phyloP scores from a whole-genome alignment of 2,113 vertebrate genomes.

The Mormyrus lacerda region DNA sequence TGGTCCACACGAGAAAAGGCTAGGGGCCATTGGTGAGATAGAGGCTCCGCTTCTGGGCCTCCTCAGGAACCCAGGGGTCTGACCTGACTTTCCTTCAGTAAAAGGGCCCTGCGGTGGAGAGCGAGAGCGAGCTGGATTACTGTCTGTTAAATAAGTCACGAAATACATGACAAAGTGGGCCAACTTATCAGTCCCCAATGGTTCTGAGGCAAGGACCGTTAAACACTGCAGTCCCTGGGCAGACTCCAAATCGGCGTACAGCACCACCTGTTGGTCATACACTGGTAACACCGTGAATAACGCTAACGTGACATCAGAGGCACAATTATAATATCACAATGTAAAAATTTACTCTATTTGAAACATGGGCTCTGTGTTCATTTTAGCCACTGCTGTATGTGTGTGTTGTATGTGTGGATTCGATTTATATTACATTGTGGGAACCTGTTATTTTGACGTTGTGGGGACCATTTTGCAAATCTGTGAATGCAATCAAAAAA shows the following conservation, averaged over 20 bases:
- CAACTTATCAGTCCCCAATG: neutral
- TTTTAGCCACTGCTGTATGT: neutral
- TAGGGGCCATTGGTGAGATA: too few species aligned
- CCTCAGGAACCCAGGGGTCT: neutral
- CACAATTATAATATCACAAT: neutral
- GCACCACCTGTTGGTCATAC: slow-evolving; percentile 23
- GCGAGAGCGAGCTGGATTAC: neutral
- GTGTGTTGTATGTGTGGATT: neutral
- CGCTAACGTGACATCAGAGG: neutral
- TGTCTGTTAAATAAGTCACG: neutral
- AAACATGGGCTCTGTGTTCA: neutral
- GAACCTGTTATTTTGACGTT: too few species aligned
- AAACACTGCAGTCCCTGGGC: neutral
- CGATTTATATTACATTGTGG: too few species aligned
- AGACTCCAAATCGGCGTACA: slow-evolving; percentile 24
- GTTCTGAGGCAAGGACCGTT: neutral
- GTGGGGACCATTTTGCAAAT: too few species aligned
- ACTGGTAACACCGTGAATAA: neutral
- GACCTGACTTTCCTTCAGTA: neutral
- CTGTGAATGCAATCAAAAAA: too few species aligned
- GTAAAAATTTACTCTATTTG: neutral
- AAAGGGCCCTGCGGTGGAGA: neutral
- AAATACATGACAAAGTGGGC: neutral
- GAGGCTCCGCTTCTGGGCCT: neutral
- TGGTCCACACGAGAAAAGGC: neutral